Percentiles rank a stretch among this genome's conserved stretches.
Conservation (phyloP, 2,888 invertebrate genomes). For the Itoplectis maculator region DNA sequence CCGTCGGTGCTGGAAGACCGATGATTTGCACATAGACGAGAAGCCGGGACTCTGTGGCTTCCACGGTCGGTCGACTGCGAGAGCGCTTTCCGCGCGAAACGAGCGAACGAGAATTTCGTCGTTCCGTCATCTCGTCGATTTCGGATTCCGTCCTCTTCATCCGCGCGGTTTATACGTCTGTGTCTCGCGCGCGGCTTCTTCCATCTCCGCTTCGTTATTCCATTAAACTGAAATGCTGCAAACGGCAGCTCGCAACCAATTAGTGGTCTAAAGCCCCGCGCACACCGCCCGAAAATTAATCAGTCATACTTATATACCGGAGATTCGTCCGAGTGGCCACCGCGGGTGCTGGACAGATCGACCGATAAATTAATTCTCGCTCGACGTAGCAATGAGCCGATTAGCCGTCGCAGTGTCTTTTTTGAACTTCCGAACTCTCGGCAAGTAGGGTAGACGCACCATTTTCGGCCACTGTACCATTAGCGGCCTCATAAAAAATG, state of each 20-base stretch:
- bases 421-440: neutral
- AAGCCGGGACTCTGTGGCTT: neutral
- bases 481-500: too few relatives aligned
- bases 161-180: conserved; percentile 19
- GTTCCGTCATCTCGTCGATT: conserved; percentile 35
- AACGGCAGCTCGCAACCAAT: neutral
- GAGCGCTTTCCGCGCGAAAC: conserved; percentile 23
- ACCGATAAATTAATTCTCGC: neutral
- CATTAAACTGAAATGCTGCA: conserved; percentile 20
- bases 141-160: conserved; percentile 8
- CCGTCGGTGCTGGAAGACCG: neutral
- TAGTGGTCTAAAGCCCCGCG: neutral
- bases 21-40: conserved; percentile 56
- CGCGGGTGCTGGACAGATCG: too few relatives aligned
- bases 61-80: conserved; percentile 30
- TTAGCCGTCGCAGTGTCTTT: neutral
- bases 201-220: conserved; percentile 36
- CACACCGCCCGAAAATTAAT: conserved; percentile 12
- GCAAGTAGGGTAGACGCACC: too few relatives aligned
- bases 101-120: conserved; percentile 12
- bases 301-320: too few relatives aligned
- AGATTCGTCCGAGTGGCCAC: too few relatives aligned
- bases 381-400: neutral
- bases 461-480: too few relatives aligned
- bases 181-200: neutral